Percentiles rank a stretch among this genome's conserved stretches.
These are phyloP conservation scores for Meiosimyza platycephala DNA, from an alignment of 2,888 invertebrate species.

Conservation along the genomic window DNA sequence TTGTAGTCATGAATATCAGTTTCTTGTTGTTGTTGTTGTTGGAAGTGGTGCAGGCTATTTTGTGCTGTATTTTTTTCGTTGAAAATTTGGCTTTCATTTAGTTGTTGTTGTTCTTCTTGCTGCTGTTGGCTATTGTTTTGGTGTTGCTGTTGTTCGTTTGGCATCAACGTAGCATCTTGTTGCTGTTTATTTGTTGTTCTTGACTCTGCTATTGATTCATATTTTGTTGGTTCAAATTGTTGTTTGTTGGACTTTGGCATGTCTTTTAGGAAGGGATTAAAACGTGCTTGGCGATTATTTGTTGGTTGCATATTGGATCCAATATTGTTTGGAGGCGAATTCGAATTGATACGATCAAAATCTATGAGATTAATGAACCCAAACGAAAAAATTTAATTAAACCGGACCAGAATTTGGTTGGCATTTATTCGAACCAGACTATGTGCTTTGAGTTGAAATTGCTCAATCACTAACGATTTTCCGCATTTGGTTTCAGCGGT, in stretches of 20 bases:
- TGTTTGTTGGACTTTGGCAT: slow-evolving; percentile 65
- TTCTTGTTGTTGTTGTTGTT: slow-evolving; percentile 29
- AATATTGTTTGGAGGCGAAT: slow-evolving; percentile 55
- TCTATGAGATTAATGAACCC: slow-evolving; percentile 35
- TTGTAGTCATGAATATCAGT: slow-evolving; percentile 20
- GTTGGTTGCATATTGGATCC: slow-evolving; percentile 11
- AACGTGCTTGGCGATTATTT: slow-evolving; percentile 68
- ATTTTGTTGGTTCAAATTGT: slow-evolving; percentile 42
- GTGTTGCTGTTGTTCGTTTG: slow-evolving; percentile 2
- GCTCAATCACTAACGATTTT: too few relatives aligned
- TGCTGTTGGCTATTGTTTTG: slow-evolving; percentile 25
- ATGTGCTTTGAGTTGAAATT: background rate
- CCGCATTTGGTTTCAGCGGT: background rate
- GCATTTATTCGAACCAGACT: background rate
- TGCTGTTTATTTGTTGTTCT: slow-evolving; percentile 4
- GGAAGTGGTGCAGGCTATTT: background rate
- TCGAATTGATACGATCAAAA: slow-evolving; percentile 54
- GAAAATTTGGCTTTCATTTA: slow-evolving; percentile 8
- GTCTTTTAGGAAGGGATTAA: slow-evolving; percentile 74
- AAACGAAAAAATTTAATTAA: background rate
- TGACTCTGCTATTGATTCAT: slow-evolving; percentile 5
- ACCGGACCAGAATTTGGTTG: background rate
- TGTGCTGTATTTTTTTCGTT: slow-evolving; percentile 11
- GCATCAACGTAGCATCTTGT: slow-evolving; percentile 6
- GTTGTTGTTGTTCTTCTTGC: slow-evolving; percentile 35